These are phyloP conservation scores for Plebejus melissa DNA, from an alignment of 2,888 invertebrate species.

Conservation along the genomic window DNA sequence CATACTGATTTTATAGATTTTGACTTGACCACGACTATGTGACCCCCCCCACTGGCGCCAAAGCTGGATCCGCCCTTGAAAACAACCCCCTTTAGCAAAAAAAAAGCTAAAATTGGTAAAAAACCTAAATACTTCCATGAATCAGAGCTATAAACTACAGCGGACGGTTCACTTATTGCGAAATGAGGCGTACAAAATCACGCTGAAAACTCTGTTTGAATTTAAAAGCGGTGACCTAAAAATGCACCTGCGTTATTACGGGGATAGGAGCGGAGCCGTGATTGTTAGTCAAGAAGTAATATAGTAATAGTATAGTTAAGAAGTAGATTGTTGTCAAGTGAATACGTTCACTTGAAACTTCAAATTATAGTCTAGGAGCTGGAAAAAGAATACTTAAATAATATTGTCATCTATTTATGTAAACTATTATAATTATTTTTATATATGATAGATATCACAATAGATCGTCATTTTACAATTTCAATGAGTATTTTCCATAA, in stretches of 20 bases:
- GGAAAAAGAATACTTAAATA: neutral
- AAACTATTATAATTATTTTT: too few relatives aligned
- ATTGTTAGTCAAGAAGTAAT: neutral
- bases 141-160: neutral
- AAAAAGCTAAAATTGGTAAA: neutral
- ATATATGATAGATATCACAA: too few relatives aligned
- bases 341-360: slow-evolving; percentile 19
- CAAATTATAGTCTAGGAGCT: slow-evolving; percentile 14
- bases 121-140: neutral
- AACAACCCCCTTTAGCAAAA: neutral
- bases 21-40: too few relatives aligned
- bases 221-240: slow-evolving; percentile 25
- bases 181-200: slow-evolving; percentile 20
- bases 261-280: neutral
- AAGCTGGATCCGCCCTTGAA: too few relatives aligned
- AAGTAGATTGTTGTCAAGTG: too few relatives aligned
- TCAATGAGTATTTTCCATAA: too few relatives aligned
- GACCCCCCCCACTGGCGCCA: too few relatives aligned
- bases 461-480: too few relatives aligned
- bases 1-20: too few relatives aligned
- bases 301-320: too few relatives aligned
- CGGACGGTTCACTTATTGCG: neutral
- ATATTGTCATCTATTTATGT: too few relatives aligned
- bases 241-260: slow-evolving; percentile 24
- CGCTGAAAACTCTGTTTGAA: slow-evolving; percentile 20